phyloP scores from a whole-genome alignment of 2,113 vertebrate species.

The Emydura subglobosa region DNA sequence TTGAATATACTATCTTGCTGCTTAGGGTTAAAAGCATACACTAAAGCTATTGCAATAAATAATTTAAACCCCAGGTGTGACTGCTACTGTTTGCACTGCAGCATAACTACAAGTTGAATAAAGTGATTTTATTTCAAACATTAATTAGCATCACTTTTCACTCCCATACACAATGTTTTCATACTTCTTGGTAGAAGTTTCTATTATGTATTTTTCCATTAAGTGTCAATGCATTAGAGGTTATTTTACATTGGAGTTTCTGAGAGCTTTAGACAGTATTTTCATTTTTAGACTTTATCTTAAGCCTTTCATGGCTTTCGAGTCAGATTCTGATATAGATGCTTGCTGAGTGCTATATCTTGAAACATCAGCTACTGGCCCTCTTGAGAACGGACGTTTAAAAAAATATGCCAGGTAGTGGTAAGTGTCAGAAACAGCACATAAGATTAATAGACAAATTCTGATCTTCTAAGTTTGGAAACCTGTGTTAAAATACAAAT shows the following conservation, averaged over 20 bases:
- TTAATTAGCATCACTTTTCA: background rate
- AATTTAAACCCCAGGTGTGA: slow-evolving; percentile 35
- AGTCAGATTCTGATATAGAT: background rate
- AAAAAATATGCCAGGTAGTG: background rate
- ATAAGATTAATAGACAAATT: background rate
- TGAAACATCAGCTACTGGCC: background rate
- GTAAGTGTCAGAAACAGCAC: background rate
- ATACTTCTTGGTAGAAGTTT: background rate
- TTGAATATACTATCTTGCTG: background rate
- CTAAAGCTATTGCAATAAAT: background rate
- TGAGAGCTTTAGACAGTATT: slow-evolving; percentile 13
- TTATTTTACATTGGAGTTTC: slow-evolving; percentile 20
- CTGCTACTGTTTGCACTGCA: background rate
- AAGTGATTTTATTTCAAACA: slow-evolving; percentile 25
- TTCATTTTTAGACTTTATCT: slow-evolving; percentile 1
- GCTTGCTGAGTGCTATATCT: background rate
- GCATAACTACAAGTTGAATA: background rate
- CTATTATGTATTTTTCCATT: background rate
- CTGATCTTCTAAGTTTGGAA: slow-evolving; percentile 11
- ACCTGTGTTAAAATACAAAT: background rate
- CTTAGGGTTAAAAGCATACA: slow-evolving; percentile 9
- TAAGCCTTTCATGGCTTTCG: background rate
- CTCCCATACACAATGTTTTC: background rate
- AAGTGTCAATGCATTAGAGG: background rate
- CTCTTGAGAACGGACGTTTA: background rate